A percentile compares a stretch with the other conserved stretches of the same genome.
phyloP scores from a whole-genome alignment of 2,113 vertebrate species.

The Siniperca knerii region DNA sequence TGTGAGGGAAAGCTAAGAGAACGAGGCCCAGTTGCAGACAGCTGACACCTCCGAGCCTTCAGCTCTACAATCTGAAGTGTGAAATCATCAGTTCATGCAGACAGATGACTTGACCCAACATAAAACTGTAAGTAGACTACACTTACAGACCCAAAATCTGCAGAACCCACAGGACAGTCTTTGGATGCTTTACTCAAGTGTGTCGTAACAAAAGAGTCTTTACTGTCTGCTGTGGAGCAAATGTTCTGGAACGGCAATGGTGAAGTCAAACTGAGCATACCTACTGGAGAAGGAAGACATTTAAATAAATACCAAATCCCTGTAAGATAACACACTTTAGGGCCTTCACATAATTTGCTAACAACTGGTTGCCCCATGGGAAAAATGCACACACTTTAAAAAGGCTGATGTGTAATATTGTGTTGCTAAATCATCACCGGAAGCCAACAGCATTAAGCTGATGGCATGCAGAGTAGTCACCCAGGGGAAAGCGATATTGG shows the following conservation, averaged over 20 bases:
- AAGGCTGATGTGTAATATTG: constrained; percentile 17
- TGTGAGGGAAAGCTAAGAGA: constrained; percentile 21
- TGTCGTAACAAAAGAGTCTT: constrained; percentile 88
- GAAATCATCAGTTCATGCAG: constrained; percentile 59
- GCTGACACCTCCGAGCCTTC: constrained; percentile 40
- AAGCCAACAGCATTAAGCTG: constrained; percentile 46
- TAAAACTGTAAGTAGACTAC: constrained; percentile 78
- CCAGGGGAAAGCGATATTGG: constrained; percentile 80
- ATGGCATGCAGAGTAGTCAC: constrained; percentile 4
- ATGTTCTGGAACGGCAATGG: constrained; percentile 87
- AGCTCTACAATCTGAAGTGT: constrained; percentile 22
- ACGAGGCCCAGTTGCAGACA: constrained; percentile 2
- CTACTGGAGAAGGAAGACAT: constrained; percentile 86
- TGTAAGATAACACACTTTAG: neutral
- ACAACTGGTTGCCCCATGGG: constrained; percentile 26
- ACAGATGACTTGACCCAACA: constrained; percentile 65
- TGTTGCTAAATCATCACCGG: constrained; percentile 52
- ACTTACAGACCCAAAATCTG: constrained; percentile 95
- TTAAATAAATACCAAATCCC: constrained; percentile 26
- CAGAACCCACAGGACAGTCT: constrained; percentile 90
- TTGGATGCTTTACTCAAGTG: constrained; percentile 89
- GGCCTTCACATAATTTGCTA: neutral
- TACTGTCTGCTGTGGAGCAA: constrained; percentile 89
- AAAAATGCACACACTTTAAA: constrained; percentile 50
- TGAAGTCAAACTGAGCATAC: constrained; percentile 85